phyloP scores from a whole-genome alignment of 2,888 invertebrate genomes.

The Microplitis deprimator region DNA sequence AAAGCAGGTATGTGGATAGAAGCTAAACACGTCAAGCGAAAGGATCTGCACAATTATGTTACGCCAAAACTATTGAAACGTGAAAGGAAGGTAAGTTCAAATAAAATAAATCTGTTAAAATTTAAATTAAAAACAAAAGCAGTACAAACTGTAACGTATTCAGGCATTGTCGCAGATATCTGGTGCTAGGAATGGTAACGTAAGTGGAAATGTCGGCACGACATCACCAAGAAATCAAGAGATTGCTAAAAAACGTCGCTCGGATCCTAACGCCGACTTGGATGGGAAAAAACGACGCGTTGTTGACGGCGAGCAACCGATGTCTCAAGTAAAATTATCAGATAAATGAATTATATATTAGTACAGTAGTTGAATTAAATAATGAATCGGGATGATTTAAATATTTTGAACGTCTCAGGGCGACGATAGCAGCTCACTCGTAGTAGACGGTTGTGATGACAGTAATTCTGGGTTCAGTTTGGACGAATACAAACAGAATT shows the following conservation, averaged over 20 bases:
- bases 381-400: background rate
- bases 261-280: constrained; percentile 57
- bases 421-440: constrained; percentile 59
- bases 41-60: constrained; percentile 82
- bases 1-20: constrained; percentile 86
- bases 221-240: constrained; percentile 59
- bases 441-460: constrained; percentile 65
- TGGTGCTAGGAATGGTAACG: constrained; percentile 58
- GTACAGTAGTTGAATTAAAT: background rate
- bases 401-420: constrained; percentile 51
- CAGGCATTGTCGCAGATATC: constrained; percentile 54
- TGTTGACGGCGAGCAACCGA: constrained; percentile 56
- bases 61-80: constrained; percentile 80
- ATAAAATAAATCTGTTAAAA: background rate
- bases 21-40: constrained; percentile 89
- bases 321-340: constrained; percentile 54
- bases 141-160: constrained; percentile 5
- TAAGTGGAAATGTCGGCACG: constrained; percentile 57
- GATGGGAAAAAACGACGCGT: constrained; percentile 57
- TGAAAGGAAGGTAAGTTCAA: constrained; percentile 76
- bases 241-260: constrained; percentile 56
- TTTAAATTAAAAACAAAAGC: background rate
- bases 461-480: constrained; percentile 68
- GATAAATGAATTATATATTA: background rate
- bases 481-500: constrained; percentile 66